Conservation (phyloP, 2,888 invertebrate species). For the Synanthedon vespiformis region DNA sequence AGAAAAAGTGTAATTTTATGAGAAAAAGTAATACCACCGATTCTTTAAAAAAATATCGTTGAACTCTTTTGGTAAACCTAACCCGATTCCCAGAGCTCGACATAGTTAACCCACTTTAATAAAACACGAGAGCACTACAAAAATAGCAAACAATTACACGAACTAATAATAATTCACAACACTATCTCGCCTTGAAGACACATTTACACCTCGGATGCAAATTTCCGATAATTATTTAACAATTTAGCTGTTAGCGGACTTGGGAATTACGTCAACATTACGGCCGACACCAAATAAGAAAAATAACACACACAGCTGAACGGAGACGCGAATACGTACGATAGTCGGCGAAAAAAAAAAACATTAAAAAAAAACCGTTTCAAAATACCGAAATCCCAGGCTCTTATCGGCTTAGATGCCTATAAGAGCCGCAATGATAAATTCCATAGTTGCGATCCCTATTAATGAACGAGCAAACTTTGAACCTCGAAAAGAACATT, state of each 20-base stretch:
- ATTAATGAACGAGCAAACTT: not conserved
- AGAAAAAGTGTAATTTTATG: not conserved
- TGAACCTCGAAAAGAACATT: conserved; percentile 25
- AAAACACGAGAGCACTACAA: not conserved
- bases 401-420: conserved; percentile 6
- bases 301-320: conserved; percentile 23
- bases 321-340: conserved; percentile 22
- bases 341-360: no score
- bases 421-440: not conserved
- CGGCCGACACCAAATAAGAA: conserved; percentile 16
- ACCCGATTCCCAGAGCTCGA: conserved; percentile 22
- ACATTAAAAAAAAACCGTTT: conserved; percentile 27
- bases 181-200: conserved; percentile 17
- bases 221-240: conserved; percentile 48
- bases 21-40: no score
- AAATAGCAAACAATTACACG: not conserved
- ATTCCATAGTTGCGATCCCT: not conserved
- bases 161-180: not conserved
- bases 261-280: conserved; percentile 19
- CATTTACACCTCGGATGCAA: conserved; percentile 16
- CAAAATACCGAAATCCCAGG: conserved; percentile 39
- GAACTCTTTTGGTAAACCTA: conserved; percentile 31
- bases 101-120: conserved; percentile 29
- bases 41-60: conserved; percentile 16
- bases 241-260: conserved; percentile 34